Conservation (phyloP, 2,113 vertebrate genomes). For the Mormyrus iriodes region DNA sequence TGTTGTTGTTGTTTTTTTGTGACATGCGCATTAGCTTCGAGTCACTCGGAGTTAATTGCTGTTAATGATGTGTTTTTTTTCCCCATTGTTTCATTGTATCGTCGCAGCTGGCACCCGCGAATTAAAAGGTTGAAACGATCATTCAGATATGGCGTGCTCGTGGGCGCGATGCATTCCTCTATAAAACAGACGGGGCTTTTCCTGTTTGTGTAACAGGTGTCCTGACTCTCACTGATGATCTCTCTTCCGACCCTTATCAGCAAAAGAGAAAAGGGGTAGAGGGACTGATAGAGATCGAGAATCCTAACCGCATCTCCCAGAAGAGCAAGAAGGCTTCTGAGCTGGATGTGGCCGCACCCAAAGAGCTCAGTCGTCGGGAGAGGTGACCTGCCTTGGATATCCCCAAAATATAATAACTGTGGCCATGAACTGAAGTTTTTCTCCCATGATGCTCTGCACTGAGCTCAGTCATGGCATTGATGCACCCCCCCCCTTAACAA, state of each 20-base stretch:
- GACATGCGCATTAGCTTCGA: neutral
- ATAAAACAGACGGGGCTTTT: neutral
- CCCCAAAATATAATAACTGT: neutral
- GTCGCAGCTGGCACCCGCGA: neutral
- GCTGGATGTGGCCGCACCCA: slow-evolving; percentile 53
- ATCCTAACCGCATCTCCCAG: slow-evolving; percentile 66
- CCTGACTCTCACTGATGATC: neutral
- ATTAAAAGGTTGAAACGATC: neutral
- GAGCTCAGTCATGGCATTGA: neutral
- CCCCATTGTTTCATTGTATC: neutral
- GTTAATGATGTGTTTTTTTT: neutral
- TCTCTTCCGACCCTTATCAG: slow-evolving; percentile 21
- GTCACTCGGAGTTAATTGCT: neutral
- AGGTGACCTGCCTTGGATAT: slow-evolving; percentile 47
- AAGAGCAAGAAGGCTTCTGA: slow-evolving; percentile 67
- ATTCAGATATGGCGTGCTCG: neutral
- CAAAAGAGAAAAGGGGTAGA: slow-evolving; percentile 65
- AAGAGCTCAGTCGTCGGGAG: slow-evolving; percentile 65
- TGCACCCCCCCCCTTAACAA: neutral
- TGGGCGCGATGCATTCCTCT: neutral
- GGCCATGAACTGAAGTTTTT: neutral
- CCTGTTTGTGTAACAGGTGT: neutral
- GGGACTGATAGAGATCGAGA: slow-evolving; percentile 70
- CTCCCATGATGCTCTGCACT: neutral
- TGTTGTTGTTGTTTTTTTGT: neutral